phyloP scores from a whole-genome alignment of 1,140 invertebrate species.

The Metopolophium dirhodum region DNA sequence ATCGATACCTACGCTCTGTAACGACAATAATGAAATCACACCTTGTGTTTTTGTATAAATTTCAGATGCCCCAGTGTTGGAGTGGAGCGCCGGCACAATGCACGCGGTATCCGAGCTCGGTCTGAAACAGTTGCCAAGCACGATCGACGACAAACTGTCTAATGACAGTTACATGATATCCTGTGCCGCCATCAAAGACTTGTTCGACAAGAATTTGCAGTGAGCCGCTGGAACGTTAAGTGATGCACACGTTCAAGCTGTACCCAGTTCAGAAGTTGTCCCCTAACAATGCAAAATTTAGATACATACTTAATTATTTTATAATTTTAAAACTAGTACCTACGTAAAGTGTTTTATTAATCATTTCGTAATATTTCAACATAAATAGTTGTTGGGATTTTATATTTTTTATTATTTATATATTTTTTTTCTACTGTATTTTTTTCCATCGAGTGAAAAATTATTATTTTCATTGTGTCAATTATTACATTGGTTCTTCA shows the following conservation, averaged over 20 bases:
- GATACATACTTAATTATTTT: background rate
- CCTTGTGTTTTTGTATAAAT: background rate
- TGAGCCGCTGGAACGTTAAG: background rate
- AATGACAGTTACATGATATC: background rate
- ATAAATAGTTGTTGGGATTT: background rate
- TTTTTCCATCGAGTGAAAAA: background rate
- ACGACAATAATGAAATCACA: background rate
- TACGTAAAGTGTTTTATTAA: background rate
- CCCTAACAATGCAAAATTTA: background rate
- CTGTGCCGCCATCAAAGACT: background rate
- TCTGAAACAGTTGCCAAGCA: background rate
- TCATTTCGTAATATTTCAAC: background rate
- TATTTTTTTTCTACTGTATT: background rate
- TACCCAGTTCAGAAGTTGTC: background rate
- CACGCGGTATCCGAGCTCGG: background rate
- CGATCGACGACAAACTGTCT: background rate
- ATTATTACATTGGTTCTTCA: background rate
- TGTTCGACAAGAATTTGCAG: background rate
- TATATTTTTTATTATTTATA: background rate
- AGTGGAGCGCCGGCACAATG: background rate
- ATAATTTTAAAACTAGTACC: background rate
- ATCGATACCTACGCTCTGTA: background rate
- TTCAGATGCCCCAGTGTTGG: background rate
- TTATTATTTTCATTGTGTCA: background rate
- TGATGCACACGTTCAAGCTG: background rate